These are phyloP conservation scores for Lycaon pictus DNA, from an alignment of 2,113 vertebrate genomes.

Conservation along the genomic window DNA sequence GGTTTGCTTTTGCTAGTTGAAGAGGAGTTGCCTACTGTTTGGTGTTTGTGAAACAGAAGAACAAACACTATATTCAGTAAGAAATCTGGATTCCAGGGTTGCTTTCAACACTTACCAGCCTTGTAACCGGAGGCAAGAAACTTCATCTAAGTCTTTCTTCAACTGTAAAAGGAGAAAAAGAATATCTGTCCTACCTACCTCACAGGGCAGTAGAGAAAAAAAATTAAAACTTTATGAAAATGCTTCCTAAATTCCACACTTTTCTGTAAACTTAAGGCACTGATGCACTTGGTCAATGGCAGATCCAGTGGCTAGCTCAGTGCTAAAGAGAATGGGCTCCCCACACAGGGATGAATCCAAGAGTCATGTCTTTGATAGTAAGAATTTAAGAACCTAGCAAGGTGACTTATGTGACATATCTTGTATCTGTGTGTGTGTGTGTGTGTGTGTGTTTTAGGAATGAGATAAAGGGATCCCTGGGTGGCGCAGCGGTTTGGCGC, in stretches of 20 bases:
- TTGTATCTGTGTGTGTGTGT: not conserved
- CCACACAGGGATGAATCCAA: not conserved
- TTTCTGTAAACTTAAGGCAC: constrained; percentile 13
- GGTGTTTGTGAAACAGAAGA: not conserved
- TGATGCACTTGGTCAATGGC: not conserved
- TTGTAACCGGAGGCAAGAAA: constrained; percentile 64
- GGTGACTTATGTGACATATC: not conserved
- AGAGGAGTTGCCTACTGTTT: not conserved
- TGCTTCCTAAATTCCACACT: constrained; percentile 16
- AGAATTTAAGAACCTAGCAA: not conserved
- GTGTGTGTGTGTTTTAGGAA: not conserved
- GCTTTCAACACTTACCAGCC: constrained; percentile 20
- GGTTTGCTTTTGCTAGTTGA: constrained; percentile 13
- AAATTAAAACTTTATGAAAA: constrained; percentile 50
- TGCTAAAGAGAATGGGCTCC: not conserved
- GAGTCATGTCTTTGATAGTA: not conserved
- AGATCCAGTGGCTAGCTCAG: not conserved
- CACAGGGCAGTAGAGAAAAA: constrained; percentile 51
- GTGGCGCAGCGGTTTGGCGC: too few species aligned
- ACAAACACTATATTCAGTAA: not conserved
- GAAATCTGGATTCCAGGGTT: not conserved
- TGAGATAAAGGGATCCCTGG: not conserved
- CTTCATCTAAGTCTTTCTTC: constrained; percentile 55
- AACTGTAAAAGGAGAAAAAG: constrained; percentile 71
- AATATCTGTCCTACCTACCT: constrained; percentile 3